These are phyloP conservation scores for Ips nitidus DNA, from an alignment of 1,140 invertebrate species.

Conservation along the genomic window DNA sequence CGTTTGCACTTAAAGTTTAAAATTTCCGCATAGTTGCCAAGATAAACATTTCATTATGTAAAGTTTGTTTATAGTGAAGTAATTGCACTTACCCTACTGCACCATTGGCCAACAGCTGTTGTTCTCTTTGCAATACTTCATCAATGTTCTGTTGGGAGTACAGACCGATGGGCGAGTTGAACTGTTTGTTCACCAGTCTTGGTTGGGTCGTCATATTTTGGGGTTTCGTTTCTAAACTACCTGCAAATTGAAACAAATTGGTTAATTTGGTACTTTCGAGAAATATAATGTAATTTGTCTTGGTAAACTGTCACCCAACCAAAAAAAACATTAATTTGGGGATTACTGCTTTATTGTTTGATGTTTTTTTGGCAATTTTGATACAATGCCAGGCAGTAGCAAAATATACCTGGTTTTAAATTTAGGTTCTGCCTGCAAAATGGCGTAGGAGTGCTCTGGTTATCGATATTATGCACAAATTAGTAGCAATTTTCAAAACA, in stretches of 20 bases:
- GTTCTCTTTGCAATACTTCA: slow-evolving; percentile 76
- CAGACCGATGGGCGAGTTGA: slow-evolving; percentile 84
- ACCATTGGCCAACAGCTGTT: slow-evolving; percentile 73
- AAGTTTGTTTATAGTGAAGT: background rate
- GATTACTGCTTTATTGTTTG: too few relatives aligned
- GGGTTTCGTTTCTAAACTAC: slow-evolving; percentile 43
- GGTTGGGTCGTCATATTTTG: slow-evolving; percentile 46
- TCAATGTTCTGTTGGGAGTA: slow-evolving; percentile 82
- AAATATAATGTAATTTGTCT: background rate
- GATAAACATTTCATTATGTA: background rate
- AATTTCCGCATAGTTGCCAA: background rate
- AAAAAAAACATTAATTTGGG: slow-evolving; percentile 17
- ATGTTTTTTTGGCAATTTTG: background rate
- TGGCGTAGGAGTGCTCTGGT: background rate
- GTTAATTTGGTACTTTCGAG: background rate
- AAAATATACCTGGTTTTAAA: slow-evolving; percentile 4
- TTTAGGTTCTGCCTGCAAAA: background rate
- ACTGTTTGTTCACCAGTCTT: slow-evolving; percentile 78
- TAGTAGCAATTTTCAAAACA: background rate
- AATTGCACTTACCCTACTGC: slow-evolving; percentile 69
- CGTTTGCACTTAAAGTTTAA: too few relatives aligned
- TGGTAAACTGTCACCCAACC: background rate
- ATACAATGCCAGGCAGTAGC: background rate
- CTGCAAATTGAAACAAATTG: slow-evolving; percentile 12
- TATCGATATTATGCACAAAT: background rate